These are phyloP conservation scores for Catagonus wagneri DNA, from an alignment of 2,113 vertebrate genomes.

Conservation along the genomic window DNA sequence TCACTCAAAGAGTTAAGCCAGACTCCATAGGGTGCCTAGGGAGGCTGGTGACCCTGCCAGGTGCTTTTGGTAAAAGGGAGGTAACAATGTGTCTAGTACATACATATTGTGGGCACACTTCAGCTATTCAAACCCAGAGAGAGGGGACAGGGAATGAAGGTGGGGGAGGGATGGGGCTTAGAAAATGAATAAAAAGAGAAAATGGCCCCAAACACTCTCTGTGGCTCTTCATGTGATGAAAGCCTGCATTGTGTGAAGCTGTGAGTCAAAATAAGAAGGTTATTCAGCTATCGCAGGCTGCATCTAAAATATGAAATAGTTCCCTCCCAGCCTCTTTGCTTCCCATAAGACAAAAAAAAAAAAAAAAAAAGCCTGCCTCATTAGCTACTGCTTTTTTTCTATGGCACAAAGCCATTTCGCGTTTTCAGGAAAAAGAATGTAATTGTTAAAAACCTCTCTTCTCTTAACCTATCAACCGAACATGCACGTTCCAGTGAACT, in stretches of 20 bases:
- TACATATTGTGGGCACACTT: conserved; percentile 65
- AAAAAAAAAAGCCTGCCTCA: background rate
- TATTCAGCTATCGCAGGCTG: conserved; percentile 67
- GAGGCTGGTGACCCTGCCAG: conserved; percentile 62
- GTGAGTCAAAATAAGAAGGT: conserved; percentile 69
- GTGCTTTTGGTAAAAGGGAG: conserved; percentile 61
- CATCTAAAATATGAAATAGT: conserved; percentile 51
- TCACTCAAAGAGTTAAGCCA: conserved; percentile 53
- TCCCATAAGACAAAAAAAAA: background rate
- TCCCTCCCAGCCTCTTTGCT: background rate
- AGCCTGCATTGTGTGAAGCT: conserved; percentile 71
- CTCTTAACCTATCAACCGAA: conserved; percentile 13
- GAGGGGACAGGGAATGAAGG: background rate
- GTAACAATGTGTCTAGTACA: conserved; percentile 52
- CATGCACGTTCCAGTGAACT: background rate
- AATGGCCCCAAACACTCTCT: conserved; percentile 59
- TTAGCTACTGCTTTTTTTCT: background rate
- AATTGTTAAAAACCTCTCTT: conserved; percentile 43
- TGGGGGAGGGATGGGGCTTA: background rate
- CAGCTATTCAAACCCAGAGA: conserved; percentile 73
- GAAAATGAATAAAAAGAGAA: conserved; percentile 70
- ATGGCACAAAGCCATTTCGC: background rate
- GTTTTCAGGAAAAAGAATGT: background rate
- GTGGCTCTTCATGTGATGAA: conserved; percentile 70
- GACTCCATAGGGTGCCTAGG: background rate